phyloP scores from a whole-genome alignment of 2,113 vertebrate species.

The Garra rufa region DNA sequence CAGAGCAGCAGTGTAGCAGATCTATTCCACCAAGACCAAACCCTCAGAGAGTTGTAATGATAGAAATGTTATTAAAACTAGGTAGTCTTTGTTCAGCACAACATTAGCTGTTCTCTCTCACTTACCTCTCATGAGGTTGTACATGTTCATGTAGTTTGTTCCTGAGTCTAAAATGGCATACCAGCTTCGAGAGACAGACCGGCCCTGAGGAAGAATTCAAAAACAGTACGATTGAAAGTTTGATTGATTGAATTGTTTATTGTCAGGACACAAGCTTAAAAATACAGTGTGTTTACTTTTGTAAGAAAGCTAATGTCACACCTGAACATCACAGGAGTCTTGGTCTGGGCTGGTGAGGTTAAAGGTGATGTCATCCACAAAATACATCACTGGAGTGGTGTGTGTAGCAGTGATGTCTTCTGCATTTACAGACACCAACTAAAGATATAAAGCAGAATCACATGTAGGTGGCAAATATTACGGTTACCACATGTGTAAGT shows the following conservation, averaged over 20 bases:
- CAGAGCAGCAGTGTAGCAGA: too few species aligned
- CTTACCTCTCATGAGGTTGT: slow-evolving; percentile 57
- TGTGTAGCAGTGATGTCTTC: slow-evolving; percentile 52
- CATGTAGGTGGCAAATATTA: background rate
- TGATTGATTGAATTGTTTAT: too few species aligned
- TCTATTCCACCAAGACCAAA: too few species aligned
- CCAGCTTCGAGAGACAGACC: slow-evolving; percentile 54
- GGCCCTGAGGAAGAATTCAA: slow-evolving; percentile 42
- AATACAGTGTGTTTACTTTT: background rate
- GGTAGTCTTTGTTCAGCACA: background rate
- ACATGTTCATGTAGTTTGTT: slow-evolving; percentile 56
- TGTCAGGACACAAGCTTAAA: background rate
- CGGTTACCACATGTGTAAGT: background rate
- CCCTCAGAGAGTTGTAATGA: too few species aligned
- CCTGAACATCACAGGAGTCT: slow-evolving; percentile 54
- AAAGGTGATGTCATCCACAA: slow-evolving; percentile 58
- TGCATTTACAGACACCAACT: slow-evolving; percentile 49
- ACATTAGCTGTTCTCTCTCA: background rate
- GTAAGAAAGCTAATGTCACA: background rate
- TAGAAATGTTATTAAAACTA: background rate
- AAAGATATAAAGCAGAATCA: slow-evolving; percentile 3
- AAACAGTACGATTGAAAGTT: too few species aligned
- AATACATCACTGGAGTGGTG: slow-evolving; percentile 52
- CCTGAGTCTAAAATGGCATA: slow-evolving; percentile 57
- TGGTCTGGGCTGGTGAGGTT: slow-evolving; percentile 49